phyloP scores from a whole-genome alignment of 2,797 vertebrate species.

The Chiropotes sagulatus region DNA sequence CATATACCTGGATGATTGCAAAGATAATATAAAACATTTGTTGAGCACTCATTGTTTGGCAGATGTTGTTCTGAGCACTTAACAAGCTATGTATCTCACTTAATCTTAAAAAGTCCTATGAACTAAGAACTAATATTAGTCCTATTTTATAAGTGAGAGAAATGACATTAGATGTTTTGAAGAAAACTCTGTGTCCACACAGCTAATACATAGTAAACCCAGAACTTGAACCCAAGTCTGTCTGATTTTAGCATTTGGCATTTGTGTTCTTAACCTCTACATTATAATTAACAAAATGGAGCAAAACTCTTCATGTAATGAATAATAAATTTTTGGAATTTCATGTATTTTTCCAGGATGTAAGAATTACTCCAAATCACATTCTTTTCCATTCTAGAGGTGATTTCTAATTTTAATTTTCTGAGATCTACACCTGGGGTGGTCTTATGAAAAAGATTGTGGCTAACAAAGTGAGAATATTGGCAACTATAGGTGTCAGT shows the following conservation, averaged over 20 bases:
- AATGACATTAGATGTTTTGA: not conserved
- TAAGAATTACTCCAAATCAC: not conserved
- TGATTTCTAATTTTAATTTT: not conserved
- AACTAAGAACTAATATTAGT: not conserved
- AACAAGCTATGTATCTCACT: not conserved
- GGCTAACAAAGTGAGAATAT: not conserved
- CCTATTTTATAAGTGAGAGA: conserved; percentile 6
- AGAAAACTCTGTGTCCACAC: not conserved
- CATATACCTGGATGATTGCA: not conserved
- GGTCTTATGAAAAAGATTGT: not conserved
- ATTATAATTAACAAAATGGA: not conserved
- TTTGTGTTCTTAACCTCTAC: not conserved
- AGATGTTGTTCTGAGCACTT: not conserved
- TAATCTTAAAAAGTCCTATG: not conserved
- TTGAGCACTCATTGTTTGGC: not conserved
- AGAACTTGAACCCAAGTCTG: not conserved
- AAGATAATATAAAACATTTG: not conserved
- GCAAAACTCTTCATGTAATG: not conserved
- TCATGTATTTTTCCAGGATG: not conserved
- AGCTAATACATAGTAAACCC: not conserved
- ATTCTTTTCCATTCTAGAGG: not conserved
- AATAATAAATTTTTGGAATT: not conserved
- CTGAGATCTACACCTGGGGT: not conserved
- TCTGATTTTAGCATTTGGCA: not conserved
- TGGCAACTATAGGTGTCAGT: not conserved